phyloP scores from a whole-genome alignment of 2,888 invertebrate genomes.

The Apodemia mormo region DNA sequence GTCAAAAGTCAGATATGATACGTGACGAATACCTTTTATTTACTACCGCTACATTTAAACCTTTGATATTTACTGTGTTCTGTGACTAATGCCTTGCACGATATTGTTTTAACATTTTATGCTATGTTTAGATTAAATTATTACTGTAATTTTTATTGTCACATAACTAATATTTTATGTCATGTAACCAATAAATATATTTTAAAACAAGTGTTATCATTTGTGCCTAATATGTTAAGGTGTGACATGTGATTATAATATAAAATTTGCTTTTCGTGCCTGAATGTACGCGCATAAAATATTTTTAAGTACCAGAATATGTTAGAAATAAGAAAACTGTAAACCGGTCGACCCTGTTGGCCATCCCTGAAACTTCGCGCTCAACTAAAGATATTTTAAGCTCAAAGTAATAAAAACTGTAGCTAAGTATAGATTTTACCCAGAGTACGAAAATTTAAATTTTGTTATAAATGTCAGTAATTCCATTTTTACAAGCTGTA shows the following conservation, averaged over 20 bases:
- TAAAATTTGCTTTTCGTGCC: too few relatives aligned
- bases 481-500: too few relatives aligned
- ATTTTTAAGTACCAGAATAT: too few relatives aligned
- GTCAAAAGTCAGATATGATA: constrained; percentile 40
- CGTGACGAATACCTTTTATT: constrained; percentile 35
- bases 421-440: too few relatives aligned
- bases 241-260: neutral
- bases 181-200: neutral
- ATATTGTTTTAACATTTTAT: constrained; percentile 34
- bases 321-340: too few relatives aligned
- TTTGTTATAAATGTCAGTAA: too few relatives aligned
- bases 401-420: too few relatives aligned
- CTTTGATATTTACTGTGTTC: constrained; percentile 43
- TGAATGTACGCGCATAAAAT: too few relatives aligned
- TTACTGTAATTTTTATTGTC: constrained; percentile 1
- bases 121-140: neutral
- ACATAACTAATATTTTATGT: neutral
- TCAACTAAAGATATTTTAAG: too few relatives aligned
- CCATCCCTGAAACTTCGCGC: too few relatives aligned
- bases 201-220: neutral
- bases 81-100: constrained; percentile 49
- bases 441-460: too few relatives aligned
- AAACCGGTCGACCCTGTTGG: too few relatives aligned
- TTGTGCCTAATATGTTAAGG: neutral
- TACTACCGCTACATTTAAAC: constrained; percentile 17